Evolutionary conservation across 2,113 vertebrate species (phyloP).

Genomic region (Leptodactylus fuscus): DNA sequence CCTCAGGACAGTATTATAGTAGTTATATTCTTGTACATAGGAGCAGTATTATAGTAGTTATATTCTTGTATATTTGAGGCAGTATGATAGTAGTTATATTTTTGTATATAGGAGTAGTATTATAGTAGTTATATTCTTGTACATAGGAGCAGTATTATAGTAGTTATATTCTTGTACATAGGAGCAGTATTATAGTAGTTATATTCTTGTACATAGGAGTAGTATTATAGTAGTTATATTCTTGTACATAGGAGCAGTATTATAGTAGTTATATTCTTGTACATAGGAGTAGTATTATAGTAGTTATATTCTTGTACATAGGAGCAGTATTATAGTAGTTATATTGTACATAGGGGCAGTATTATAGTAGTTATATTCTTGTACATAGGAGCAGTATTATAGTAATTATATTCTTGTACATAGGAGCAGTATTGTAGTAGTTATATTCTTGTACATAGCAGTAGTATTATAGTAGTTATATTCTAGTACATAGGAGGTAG

Average conservation of each 20-base stretch:
- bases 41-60: neutral
- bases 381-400: no score
- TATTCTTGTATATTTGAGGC: neutral
- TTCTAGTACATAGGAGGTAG: no score
- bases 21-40: neutral
- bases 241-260: constrained; percentile 3
- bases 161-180: constrained; percentile 2
- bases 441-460: no score
- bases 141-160: neutral
- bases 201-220: neutral
- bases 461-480: no score
- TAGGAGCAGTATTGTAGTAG: neutral
- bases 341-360: no score
- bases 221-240: constrained; percentile 6
- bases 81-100: no score
- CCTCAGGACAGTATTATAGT: constrained; percentile 4
- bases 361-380: no score
- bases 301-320: no score
- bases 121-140: no score
- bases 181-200: neutral
- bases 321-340: no score
- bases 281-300: no score
- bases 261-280: constrained; percentile 5
- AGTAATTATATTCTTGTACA: neutral
- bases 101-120: no score